Evolutionary conservation across 2,113 vertebrate species (phyloP), one percentile per base, ranked within the genome.

Genomic region (Cichladusa arquata): DNA sequence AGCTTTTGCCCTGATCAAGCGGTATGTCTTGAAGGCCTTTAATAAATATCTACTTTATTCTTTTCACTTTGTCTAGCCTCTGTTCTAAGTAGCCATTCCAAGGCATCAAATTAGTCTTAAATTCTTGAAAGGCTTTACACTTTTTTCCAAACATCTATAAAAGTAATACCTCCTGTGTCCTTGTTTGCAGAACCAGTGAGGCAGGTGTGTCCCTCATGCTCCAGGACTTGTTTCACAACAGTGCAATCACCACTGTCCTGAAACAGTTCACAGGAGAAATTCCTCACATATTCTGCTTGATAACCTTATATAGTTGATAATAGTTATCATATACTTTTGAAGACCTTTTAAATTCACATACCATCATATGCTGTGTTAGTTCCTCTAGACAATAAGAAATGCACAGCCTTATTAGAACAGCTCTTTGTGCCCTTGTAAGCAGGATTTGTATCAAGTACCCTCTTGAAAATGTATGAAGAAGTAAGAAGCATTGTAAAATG

Each of bases 381-480:
- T 81, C 18, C 11, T 85, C 29, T 38, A 82, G 36, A 61, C 3
- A 48, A 34, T 45, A 53, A 87, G 44, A 85, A 90, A 72, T 29
- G 33, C 6, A 5, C 3, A 77, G 7, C 9, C 77, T 73, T 88
- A 25, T 61, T 76, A 54, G 45, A 29, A 19, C 9, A 65, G 28
- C 12, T 66, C 38, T 85, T 89, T 28, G 9, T 53, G 45, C 17
- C 69, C 8, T 64, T 93, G 31, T 12, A 82, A 87, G n/a, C 29
- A 86, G 20, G 19, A 89, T 85, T 91, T 85, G 28, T 77, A 82
- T 16, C 19, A 90, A 71, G 19, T 12, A 57, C 6, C 29, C 14
- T 91, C 50, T 81, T 85, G 77, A 95, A 89, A 95, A 89, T 61
- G 26, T 53, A 62, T 47, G 42, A 89, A 65, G 29, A 90, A 82